Evolutionary conservation across 1,140 invertebrate species (phyloP).

Genomic region (Drosophila simulans): DNA sequence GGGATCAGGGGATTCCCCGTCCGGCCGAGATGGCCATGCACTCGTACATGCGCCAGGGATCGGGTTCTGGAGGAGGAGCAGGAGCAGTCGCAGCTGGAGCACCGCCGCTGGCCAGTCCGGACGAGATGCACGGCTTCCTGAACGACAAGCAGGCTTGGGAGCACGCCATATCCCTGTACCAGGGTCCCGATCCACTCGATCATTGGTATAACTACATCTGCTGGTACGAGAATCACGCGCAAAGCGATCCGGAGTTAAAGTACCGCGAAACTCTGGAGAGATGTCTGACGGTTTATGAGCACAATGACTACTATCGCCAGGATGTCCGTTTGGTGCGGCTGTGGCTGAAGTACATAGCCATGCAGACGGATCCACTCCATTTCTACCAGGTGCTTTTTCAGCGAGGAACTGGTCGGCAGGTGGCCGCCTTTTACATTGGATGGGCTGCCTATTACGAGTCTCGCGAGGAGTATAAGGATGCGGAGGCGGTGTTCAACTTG

Average conservation of each 20-base stretch:
- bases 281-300: conserved; percentile 92
- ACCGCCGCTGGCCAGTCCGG: conserved; percentile 50
- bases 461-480: conserved; percentile 90
- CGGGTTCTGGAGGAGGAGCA: conserved; percentile 35
- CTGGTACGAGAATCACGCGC: conserved; percentile 96
- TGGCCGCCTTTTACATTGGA: conserved; percentile 90
- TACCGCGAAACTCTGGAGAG: conserved; percentile 90
- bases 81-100: neutral
- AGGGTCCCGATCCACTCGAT: conserved; percentile 93
- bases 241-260: conserved; percentile 92
- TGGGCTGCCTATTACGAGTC: conserved; percentile 93
- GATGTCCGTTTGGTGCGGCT: conserved; percentile 93
- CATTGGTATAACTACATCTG: conserved; percentile 95
- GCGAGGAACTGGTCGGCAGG: conserved; percentile 90
- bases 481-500: conserved; percentile 90
- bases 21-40: conserved; percentile 66
- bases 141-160: conserved; percentile 89
- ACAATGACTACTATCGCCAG: conserved; percentile 92
- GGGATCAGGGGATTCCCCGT: conserved; percentile 10
- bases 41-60: conserved; percentile 62
- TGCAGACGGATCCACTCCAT: conserved; percentile 90
- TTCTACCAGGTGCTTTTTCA: conserved; percentile 91
- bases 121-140: conserved; percentile 77
- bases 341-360: conserved; percentile 96
- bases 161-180: conserved; percentile 91